Evolutionary conservation across 2,888 invertebrate species (phyloP), one percentile per base, ranked within the genome.

Genomic region (Agrypnus murinus): DNA sequence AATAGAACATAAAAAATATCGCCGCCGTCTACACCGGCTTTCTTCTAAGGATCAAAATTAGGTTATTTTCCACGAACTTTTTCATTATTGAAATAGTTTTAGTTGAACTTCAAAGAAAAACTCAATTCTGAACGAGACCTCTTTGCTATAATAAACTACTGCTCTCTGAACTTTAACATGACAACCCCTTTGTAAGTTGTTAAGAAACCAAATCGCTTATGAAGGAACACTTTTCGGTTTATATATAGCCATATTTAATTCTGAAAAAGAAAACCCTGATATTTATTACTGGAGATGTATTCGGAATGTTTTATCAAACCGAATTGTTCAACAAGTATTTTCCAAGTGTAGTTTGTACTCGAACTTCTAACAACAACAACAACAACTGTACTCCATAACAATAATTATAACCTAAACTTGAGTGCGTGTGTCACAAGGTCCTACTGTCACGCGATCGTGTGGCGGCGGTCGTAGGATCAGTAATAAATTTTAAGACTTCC

Each of bases 401-500:
- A 48, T 48, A 48, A 48, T 25, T 48, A 48, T 48, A 25, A 15
- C 5, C 8, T 43, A 43, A 48, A 45, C 46, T 7, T 17, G 1
- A 15, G 64, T 55, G 50, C 64, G 64, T 64, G 64, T 32, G 50
- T 53, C 17, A 25, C 17, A 55, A 40, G 12, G 53, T 31, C 31
- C 38, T 43, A n/a, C n/a, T 14, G 36, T 40, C 64, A 64, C 64
- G 64, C 64, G 12, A 64, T 55, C 14, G 32, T 32, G 19, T 12
- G 36, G 36, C 19, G 58, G 58, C 19, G 58, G 58, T 55, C 55
- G 38, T 34, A 43, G 58, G 38, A 43, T 40, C 34, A 46, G 12
- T 36, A 46, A 48, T 62, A 45, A 32, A 46, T 62, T 62, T 62
- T 62, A 17, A 62, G 17, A 19, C 19, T 10, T 48, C 10, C 48